A percentile compares a stretch with the other conserved stretches of the same genome.
phyloP scores from a whole-genome alignment of 2,888 invertebrate genomes.

The Epinotia demarniana region DNA sequence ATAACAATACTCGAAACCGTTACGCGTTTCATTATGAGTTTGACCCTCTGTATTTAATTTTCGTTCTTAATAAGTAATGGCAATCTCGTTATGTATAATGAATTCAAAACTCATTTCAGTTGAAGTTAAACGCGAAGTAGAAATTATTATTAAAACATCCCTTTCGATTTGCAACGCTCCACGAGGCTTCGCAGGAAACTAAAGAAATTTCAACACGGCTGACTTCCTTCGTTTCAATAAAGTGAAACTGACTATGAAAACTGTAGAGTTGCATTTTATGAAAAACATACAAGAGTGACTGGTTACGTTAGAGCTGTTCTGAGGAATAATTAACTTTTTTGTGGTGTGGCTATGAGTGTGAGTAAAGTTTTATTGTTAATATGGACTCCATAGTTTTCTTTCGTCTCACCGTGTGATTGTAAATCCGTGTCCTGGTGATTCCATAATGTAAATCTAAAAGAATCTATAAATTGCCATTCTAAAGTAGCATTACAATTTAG shows the following conservation, averaged over 20 bases:
- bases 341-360: too few relatives aligned
- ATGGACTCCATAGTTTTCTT: too few relatives aligned
- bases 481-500: too few relatives aligned
- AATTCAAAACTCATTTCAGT: slow-evolving; percentile 13
- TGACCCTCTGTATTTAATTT: too few relatives aligned
- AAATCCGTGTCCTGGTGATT: too few relatives aligned
- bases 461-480: too few relatives aligned
- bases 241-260: slow-evolving; percentile 44
- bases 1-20: too few relatives aligned
- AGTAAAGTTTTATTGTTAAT: too few relatives aligned
- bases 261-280: slow-evolving; percentile 47
- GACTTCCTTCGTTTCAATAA: slow-evolving; percentile 41
- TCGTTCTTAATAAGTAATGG: neutral
- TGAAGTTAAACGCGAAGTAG: slow-evolving; percentile 10
- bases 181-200: slow-evolving; percentile 48
- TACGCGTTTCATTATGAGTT: too few relatives aligned
- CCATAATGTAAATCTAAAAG: neutral
- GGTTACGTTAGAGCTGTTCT: too few relatives aligned
- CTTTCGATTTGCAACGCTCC: slow-evolving; percentile 53
- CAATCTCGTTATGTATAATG: neutral
- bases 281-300: neutral
- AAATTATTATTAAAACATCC: slow-evolving; percentile 55
- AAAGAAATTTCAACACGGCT: slow-evolving; percentile 41
- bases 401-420: too few relatives aligned
- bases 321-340: too few relatives aligned